Percentiles rank a stretch among this genome's conserved stretches.
Evolutionary conservation across 1,140 invertebrate species (phyloP).

Genomic region (Drosophila subpulchrella): DNA sequence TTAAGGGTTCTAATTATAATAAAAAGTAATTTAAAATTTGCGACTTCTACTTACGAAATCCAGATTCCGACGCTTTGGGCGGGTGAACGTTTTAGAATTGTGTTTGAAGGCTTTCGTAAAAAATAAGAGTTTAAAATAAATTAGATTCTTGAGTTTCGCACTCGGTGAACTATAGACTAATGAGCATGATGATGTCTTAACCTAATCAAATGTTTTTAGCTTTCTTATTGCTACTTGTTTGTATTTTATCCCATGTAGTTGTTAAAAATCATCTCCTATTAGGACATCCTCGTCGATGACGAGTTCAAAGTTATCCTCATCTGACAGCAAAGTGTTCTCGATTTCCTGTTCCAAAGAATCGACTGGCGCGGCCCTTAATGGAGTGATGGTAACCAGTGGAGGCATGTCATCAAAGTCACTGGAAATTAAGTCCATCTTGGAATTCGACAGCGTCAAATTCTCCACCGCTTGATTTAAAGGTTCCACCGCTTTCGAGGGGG

Average conservation of each 20-base stretch:
- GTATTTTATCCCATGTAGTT: background rate
- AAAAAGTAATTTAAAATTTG: background rate
- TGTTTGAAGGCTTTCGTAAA: slow-evolving; percentile 67
- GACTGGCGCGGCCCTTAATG: background rate
- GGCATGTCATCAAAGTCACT: slow-evolving; percentile 15
- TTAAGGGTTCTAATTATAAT: background rate
- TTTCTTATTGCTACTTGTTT: slow-evolving; percentile 2
- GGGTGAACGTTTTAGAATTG: slow-evolving; percentile 80
- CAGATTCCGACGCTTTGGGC: slow-evolving; percentile 75
- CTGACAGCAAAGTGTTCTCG: slow-evolving; percentile 11
- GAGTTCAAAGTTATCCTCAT: slow-evolving; percentile 35
- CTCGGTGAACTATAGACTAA: background rate
- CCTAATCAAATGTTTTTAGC: background rate
- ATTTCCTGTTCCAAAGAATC: slow-evolving; percentile 20
- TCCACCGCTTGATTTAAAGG: slow-evolving; percentile 10
- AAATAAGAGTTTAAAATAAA: slow-evolving; percentile 19
- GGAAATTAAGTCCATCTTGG: slow-evolving; percentile 15
- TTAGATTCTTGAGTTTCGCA: slow-evolving; percentile 9
- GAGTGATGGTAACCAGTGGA: background rate
- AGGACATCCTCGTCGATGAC: slow-evolving; percentile 50
- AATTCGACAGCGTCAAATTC: slow-evolving; percentile 6
- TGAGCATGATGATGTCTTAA: slow-evolving; percentile 8
- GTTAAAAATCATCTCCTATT: slow-evolving; percentile 11
- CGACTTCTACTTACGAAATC: slow-evolving; percentile 69
- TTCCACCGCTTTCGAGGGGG: background rate